Conservation (phyloP, 2,797 vertebrate species). For the Diplodus puntazzo region DNA sequence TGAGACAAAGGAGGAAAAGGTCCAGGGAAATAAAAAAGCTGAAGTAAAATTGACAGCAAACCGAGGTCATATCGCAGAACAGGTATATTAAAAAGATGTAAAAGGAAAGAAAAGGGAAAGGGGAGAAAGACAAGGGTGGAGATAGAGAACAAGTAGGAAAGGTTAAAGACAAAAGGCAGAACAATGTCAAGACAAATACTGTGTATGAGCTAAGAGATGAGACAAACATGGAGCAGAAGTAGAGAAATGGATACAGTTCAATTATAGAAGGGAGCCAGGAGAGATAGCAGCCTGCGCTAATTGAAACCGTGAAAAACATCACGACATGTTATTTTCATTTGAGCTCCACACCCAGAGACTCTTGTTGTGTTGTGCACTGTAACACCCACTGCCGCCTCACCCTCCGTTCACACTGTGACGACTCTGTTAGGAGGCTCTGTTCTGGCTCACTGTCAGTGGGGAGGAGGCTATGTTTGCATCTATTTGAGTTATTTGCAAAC, state of each 20-base stretch:
- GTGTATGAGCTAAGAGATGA: not conserved
- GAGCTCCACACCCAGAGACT: constrained; percentile 32
- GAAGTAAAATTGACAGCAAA: constrained; percentile 18
- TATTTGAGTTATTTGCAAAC: constrained; percentile 21
- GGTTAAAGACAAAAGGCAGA: constrained; percentile 1
- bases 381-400: constrained; percentile 48
- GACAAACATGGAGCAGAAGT: constrained; percentile 6
- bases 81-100: constrained; percentile 19
- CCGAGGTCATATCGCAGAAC: not conserved
- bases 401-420: constrained; percentile 31
- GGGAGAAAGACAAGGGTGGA: constrained; percentile 34
- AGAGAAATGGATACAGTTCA: constrained; percentile 9
- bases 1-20: constrained; percentile 29
- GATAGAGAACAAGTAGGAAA: constrained; percentile 5
- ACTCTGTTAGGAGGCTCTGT: constrained; percentile 21
- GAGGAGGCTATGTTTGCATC: constrained; percentile 31
- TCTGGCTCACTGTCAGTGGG: constrained; percentile 18
- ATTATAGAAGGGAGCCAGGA: not conserved
- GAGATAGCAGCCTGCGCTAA: constrained; percentile 5
- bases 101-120: constrained; percentile 31
- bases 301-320: constrained; percentile 48
- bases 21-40: constrained; percentile 28
- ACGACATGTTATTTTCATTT: constrained; percentile 34
- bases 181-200: constrained; percentile 10
- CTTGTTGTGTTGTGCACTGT: constrained; percentile 24